Percentiles rank a stretch among this genome's conserved stretches.
Evolutionary conservation across 2,113 vertebrate genomes (phyloP).

Genomic region (Mormyrus lacerda): DNA sequence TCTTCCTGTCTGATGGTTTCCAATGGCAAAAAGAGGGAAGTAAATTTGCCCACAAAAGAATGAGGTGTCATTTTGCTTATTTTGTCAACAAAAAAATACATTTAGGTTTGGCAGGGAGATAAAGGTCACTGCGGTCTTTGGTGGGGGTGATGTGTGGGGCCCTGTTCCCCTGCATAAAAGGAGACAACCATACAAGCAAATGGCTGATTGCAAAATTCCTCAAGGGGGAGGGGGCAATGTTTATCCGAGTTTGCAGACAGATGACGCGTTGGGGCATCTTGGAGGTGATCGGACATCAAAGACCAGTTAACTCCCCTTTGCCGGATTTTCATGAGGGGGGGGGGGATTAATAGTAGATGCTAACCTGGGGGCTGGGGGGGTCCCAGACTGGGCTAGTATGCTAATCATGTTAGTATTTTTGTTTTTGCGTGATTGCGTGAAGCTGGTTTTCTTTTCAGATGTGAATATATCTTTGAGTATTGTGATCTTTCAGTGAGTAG

Average conservation of each 20-base stretch:
- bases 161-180: neutral
- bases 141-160: neutral
- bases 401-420: neutral
- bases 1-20: neutral
- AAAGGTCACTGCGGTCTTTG: neutral
- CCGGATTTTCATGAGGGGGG: no score
- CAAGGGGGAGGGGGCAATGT: neutral
- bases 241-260: conserved; percentile 10
- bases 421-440: neutral
- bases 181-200: neutral
- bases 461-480: neutral
- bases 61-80: neutral
- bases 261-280: conserved; percentile 21
- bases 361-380: neutral
- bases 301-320: conserved; percentile 30
- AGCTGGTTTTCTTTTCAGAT: neutral
- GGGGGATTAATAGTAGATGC: no score
- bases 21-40: neutral
- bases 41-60: neutral
- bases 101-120: neutral
- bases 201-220: neutral
- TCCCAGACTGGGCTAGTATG: neutral
- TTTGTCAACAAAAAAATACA: neutral
- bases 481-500: neutral
- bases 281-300: conserved; percentile 32